Evolutionary conservation across 2,888 invertebrate genomes (phyloP).

Genomic region (Troglohyphantes excavatus): DNA sequence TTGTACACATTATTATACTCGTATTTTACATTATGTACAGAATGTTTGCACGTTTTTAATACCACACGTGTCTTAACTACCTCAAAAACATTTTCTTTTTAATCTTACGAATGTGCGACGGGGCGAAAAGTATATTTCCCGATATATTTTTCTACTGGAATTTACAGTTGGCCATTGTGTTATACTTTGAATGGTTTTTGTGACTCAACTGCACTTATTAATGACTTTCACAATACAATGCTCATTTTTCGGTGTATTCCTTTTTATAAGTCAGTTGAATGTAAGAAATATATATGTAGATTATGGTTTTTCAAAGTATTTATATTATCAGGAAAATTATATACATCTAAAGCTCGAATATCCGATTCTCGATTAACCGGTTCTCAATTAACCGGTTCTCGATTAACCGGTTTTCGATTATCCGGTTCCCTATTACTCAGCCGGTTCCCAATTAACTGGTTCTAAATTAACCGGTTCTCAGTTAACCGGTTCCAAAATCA

Average conservation of each 20-base stretch:
- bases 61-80: slow-evolving; percentile 24
- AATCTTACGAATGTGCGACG: not conserved
- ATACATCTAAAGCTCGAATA: not conserved
- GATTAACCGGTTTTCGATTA: no score
- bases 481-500: no score
- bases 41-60: not conserved
- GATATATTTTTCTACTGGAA: not conserved
- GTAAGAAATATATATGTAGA: slow-evolving; percentile 23
- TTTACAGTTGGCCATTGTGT: not conserved
- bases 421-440: no score
- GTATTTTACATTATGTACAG: slow-evolving; percentile 18
- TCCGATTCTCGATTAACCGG: no score
- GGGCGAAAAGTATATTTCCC: not conserved
- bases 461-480: no score
- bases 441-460: no score
- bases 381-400: no score
- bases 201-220: slow-evolving; percentile 22
- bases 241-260: slow-evolving; percentile 10
- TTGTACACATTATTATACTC: not conserved
- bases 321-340: slow-evolving; percentile 35
- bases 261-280: slow-evolving; percentile 35
- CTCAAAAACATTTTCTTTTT: slow-evolving; percentile 15
- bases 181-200: not conserved
- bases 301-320: slow-evolving; percentile 32
- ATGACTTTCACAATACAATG: slow-evolving; percentile 23